Conservation (phyloP, 2,888 invertebrate species). For the Zygogramma bicolorata region DNA sequence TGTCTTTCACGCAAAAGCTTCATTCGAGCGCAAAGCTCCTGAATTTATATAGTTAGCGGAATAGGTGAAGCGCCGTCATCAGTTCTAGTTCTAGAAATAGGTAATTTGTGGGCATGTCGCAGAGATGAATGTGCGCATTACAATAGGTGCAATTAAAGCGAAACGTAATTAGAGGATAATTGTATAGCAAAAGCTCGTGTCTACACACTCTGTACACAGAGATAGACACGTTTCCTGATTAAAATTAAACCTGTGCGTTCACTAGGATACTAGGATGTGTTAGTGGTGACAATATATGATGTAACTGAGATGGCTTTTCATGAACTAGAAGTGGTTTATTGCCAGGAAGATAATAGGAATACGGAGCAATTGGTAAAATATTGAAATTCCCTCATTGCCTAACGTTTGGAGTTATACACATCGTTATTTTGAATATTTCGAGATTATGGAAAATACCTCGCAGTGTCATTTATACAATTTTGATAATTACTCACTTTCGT, state of each 20-base stretch:
- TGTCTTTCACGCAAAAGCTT: conserved; percentile 28
- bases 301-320: neutral
- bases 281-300: neutral
- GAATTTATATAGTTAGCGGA: conserved; percentile 28
- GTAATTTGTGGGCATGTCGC: conserved; percentile 27
- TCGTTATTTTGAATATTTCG: no score
- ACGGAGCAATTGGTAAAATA: no score
- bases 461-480: no score
- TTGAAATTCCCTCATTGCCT: no score
- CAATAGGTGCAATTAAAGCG: conserved; percentile 46
- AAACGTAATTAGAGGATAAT: conserved; percentile 48
- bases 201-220: conserved; percentile 32
- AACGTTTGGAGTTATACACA: no score
- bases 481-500: no score
- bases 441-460: no score
- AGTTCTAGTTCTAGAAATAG: conserved; percentile 32
- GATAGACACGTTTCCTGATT: conserved; percentile 33
- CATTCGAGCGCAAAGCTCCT: conserved; percentile 26
- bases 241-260: conserved; percentile 42
- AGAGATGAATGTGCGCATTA: conserved; percentile 15
- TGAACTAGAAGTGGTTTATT: neutral
- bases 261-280: conserved; percentile 4
- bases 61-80: conserved; percentile 24
- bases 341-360: no score
- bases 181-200: conserved; percentile 43